phyloP scores from a whole-genome alignment of 2,113 vertebrate genomes.

The Entomyzon cyanotis region DNA sequence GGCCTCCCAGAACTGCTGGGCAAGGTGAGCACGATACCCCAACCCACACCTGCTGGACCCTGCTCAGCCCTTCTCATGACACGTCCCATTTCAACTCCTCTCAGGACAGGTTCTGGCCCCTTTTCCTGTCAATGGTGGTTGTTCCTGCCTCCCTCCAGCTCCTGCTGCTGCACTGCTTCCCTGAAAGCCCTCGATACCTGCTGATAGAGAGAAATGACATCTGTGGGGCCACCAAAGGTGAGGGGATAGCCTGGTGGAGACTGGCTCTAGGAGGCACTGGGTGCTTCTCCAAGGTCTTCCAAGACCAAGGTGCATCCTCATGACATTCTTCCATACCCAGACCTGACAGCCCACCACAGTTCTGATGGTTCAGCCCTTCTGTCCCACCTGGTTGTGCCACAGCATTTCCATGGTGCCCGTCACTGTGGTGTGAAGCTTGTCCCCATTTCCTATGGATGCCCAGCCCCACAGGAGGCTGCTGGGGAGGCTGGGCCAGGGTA shows the following conservation, averaged over 20 bases:
- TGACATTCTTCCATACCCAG: neutral
- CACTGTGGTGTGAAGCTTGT: neutral
- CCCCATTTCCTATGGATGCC: neutral
- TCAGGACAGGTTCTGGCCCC: slow-evolving; percentile 87
- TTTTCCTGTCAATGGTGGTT: slow-evolving; percentile 80
- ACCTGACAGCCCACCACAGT: neutral
- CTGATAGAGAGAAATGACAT: slow-evolving; percentile 84
- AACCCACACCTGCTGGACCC: accelerated
- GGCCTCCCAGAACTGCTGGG: slow-evolving; percentile 85
- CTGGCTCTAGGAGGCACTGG: accelerated
- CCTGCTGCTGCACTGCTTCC: slow-evolving; percentile 86
- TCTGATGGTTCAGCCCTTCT: neutral
- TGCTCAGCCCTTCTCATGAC: neutral
- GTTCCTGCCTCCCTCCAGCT: slow-evolving; percentile 83
- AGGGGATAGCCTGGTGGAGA: neutral
- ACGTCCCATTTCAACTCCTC: accelerated
- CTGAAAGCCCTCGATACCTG: slow-evolving; percentile 89
- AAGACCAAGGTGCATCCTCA: neutral
- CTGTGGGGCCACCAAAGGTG: slow-evolving; percentile 79
- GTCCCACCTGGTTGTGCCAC: neutral
- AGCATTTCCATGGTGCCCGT: neutral
- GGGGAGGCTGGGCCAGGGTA: neutral
- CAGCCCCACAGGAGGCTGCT: neutral
- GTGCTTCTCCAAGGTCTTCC: neutral
- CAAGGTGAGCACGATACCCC: slow-evolving; percentile 67